Evolutionary conservation across 2,797 vertebrate species (phyloP), one percentile per base, ranked within the genome.

Genomic region (Poeciliopsis presidionis): DNA sequence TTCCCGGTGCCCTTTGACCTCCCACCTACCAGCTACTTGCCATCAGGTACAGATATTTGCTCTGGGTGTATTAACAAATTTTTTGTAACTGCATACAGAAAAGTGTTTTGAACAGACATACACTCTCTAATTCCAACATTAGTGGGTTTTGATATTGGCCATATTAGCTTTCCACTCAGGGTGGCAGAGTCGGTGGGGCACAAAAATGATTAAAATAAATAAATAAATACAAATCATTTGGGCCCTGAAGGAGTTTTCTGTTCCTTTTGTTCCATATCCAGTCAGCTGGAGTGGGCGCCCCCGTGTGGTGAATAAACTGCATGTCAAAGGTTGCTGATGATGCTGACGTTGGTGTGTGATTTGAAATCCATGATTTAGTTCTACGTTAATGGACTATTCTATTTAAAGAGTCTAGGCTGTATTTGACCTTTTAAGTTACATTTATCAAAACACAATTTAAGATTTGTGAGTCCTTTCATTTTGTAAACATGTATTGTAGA

Each of bases 1-100:
- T 96, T 96, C 80, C 94, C 93, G 0, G 95, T 96, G 84, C 96
- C 96, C 36, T 95, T 96, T 89, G 96, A 96, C 88, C 93, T 96
- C 13, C 96, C 96, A 0, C 96, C 95, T 3, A 89, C 92, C 59
- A 72, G 69, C 82, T 96, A 96, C 87, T 88, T 92, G 53, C 46
- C 84, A 61, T 92, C 94, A 94, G 96, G 96, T 96, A 88, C 73
- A 59, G 28, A 7, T 20, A 14, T 25, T 45, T 33, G 71, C 14
- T 8, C 33, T 53, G 13, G 25, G 7, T 46, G 2, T 53, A 7
- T 55, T 25, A 43, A 57, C 49, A 57, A 4, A 41, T 5, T n/a
- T 16, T 78, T 0, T 53, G 22, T 78, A 46, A 25, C 20, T 73
- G 33, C 22, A 5, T 7, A 2, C 30, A 30, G 16, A 30, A 25